A percentile compares a stretch with the other conserved stretches of the same genome.
phyloP scores from a whole-genome alignment of 2,797 vertebrate species.

The Scolopax bukidnonensis region DNA sequence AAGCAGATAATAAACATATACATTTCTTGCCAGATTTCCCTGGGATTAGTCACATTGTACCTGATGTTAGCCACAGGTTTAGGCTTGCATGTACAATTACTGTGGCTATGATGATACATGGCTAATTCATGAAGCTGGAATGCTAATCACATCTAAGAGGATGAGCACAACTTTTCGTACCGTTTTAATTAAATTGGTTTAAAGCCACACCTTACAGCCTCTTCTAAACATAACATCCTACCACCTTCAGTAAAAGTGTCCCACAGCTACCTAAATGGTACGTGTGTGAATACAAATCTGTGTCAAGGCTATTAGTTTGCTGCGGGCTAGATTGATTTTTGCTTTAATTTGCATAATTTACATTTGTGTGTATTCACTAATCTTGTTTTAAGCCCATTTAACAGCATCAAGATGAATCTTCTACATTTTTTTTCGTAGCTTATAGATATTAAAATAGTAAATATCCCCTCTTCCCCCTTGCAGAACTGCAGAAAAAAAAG shows the following conservation, averaged over 20 bases:
- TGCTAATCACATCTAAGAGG: background rate
- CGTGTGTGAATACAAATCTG: background rate
- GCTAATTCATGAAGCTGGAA: background rate
- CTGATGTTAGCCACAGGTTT: background rate
- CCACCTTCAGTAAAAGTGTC: background rate
- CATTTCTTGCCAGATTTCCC: background rate
- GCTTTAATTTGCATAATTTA: background rate
- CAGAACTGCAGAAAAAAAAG: background rate
- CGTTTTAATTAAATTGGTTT: background rate
- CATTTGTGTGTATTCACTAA: background rate
- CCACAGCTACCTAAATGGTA: background rate
- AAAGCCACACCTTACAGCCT: background rate
- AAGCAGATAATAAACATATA: background rate
- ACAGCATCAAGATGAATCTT: background rate
- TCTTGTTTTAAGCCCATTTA: background rate
- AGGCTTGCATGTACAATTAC: background rate
- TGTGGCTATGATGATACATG: background rate
- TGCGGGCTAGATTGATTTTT: background rate
- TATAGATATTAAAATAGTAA: background rate
- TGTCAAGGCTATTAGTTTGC: background rate
- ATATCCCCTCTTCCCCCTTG: background rate
- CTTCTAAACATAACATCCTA: background rate
- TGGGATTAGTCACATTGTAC: background rate
- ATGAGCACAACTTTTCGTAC: background rate
- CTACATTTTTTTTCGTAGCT: background rate